Evolutionary conservation across 2,888 invertebrate species (phyloP).

Genomic region (Steromphala cineraria): DNA sequence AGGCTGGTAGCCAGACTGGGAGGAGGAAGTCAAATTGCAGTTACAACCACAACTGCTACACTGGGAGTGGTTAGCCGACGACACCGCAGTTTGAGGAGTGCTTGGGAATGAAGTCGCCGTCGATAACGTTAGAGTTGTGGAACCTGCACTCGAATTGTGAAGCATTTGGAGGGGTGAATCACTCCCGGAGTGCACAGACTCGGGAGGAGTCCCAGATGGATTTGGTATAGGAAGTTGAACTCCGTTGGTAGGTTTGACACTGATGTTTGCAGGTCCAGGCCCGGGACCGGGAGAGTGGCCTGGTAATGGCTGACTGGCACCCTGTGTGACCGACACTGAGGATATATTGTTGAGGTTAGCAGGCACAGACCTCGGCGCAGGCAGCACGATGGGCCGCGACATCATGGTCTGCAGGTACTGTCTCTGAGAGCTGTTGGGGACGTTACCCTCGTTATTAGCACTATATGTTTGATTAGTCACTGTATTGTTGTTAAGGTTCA

Average conservation of each 20-base stretch:
- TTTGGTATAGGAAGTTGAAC: neutral
- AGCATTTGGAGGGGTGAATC: neutral
- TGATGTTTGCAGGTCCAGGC: neutral
- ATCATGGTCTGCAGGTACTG: neutral
- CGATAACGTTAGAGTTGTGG: neutral
- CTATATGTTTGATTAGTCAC: neutral
- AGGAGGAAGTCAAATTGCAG: constrained; percentile 20
- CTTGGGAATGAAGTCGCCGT: neutral
- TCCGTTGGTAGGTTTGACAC: constrained; percentile 1
- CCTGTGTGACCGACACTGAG: neutral
- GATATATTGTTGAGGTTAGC: neutral
- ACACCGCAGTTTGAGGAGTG: constrained; percentile 15
- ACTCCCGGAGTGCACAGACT: neutral
- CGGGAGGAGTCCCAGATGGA: neutral
- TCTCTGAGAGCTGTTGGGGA: neutral
- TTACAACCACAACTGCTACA: constrained; percentile 20
- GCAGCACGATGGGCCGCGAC: neutral
- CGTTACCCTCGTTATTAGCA: neutral
- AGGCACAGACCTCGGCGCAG: constrained; percentile 3
- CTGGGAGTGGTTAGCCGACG: constrained; percentile 15
- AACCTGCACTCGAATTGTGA: neutral
- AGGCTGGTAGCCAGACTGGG: neutral
- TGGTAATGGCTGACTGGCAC: neutral
- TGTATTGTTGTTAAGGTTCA: constrained; percentile 13
- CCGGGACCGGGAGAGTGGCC: neutral